Evolutionary conservation across 2,113 vertebrate genomes (phyloP).

Genomic region (human): DNA sequence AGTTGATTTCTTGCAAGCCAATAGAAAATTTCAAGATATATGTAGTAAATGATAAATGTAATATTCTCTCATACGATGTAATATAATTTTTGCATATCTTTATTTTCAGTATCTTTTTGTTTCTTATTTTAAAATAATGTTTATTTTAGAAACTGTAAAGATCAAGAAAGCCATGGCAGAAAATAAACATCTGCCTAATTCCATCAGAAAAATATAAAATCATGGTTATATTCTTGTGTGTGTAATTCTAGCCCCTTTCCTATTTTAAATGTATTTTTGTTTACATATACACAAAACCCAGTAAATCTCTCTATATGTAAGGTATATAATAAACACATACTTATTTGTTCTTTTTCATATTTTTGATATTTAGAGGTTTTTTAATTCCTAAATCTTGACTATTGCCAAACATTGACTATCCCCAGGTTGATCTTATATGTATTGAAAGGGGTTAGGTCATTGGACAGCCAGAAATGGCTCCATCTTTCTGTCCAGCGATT

Average conservation of each 20-base stretch:
- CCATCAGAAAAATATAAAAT: neutral
- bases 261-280: neutral
- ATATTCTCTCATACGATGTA: neutral
- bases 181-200: neutral
- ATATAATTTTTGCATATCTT: neutral
- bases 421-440: neutral
- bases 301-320: neutral
- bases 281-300: neutral
- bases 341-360: neutral
- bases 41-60: neutral
- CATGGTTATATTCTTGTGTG: neutral
- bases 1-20: neutral
- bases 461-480: too few species aligned
- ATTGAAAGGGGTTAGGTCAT: neutral
- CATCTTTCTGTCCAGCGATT: neutral
- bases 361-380: neutral
- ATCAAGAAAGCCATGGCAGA: neutral
- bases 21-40: constrained; percentile 25
- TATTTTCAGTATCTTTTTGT: neutral
- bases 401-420: neutral
- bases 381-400: neutral
- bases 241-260: neutral
- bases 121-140: neutral
- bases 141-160: neutral
- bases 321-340: neutral